Percentiles rank a stretch among this genome's conserved stretches.
phyloP scores from a whole-genome alignment of 1,140 invertebrate genomes.

The Anoplophora glabripennis region DNA sequence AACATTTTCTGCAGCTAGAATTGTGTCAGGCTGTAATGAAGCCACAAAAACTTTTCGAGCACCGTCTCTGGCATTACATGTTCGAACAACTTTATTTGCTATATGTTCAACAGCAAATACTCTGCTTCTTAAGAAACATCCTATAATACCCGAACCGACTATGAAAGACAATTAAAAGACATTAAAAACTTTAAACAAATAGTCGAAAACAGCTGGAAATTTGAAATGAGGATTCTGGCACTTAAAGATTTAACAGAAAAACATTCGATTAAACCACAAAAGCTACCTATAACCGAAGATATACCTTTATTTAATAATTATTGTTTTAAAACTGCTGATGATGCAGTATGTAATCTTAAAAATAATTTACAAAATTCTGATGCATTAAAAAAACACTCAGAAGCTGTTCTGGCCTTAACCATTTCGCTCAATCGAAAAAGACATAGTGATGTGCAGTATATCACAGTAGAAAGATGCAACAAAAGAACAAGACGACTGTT shows the following conservation, averaged over 20 bases:
- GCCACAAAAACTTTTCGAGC: conserved; percentile 21
- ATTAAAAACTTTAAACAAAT: conserved; percentile 19
- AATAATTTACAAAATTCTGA: conserved; percentile 7
- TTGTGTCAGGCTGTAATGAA: conserved; percentile 10
- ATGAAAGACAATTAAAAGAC: conserved; percentile 18
- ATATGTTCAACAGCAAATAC: conserved; percentile 12
- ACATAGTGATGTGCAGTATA: conserved; percentile 26
- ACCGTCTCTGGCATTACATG: conserved; percentile 22
- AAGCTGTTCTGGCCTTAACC: conserved; percentile 23
- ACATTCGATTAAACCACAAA: conserved; percentile 11
- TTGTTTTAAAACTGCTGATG: conserved; percentile 6
- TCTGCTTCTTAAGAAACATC: conserved; percentile 17
- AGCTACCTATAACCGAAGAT: conserved; percentile 16
- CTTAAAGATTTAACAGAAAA: conserved; percentile 25
- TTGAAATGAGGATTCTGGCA: conserved; percentile 22
- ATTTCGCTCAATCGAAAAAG: conserved; percentile 29
- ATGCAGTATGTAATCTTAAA: conserved; percentile 12
- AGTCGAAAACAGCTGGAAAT: conserved; percentile 22
- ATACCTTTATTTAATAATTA: conserved; percentile 17
- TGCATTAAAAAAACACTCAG: conserved; percentile 21
- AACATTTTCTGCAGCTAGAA: conserved; percentile 12
- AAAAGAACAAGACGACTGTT: conserved; percentile 23
- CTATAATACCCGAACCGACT: conserved; percentile 14
- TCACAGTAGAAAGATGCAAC: conserved; percentile 11
- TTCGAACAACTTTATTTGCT: conserved; percentile 17